A percentile compares a stretch with the other conserved stretches of the same genome.
Evolutionary conservation across 2,888 invertebrate genomes (phyloP).

Genomic region (Thymelicus lineola): DNA sequence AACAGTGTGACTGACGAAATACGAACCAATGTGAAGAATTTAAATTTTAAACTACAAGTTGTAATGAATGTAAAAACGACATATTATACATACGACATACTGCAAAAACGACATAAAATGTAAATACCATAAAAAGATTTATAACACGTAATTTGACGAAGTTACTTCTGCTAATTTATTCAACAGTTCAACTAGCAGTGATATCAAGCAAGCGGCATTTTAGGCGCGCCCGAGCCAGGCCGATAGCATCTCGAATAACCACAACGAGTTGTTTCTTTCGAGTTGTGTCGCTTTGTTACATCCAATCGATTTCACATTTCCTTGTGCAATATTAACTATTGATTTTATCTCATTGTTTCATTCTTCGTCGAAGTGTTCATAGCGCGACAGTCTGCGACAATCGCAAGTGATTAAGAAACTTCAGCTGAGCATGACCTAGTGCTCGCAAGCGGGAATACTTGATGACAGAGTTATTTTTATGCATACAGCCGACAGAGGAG

Average conservation of each 20-base stretch:
- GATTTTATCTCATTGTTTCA: slow-evolving; percentile 7
- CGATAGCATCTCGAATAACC: slow-evolving; percentile 1
- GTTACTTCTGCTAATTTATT: neutral
- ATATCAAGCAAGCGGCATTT: neutral
- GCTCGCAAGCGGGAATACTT: too few species aligned
- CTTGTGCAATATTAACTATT: neutral
- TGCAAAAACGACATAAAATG: neutral
- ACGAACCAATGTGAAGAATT: too few species aligned
- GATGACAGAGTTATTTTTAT: too few species aligned
- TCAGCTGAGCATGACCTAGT: neutral
- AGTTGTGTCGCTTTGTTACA: slow-evolving; percentile 4
- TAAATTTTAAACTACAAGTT: too few species aligned
- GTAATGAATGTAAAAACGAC: too few species aligned
- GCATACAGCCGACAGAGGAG: too few species aligned
- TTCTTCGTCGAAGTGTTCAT: neutral
- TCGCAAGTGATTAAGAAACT: neutral
- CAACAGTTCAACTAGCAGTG: neutral
- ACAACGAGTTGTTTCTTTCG: slow-evolving; percentile 4
- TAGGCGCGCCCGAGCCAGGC: neutral
- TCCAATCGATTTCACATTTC: neutral
- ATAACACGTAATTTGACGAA: neutral
- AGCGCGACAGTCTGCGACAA: neutral
- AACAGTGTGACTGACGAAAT: too few species aligned
- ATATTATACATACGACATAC: too few species aligned
- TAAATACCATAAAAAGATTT: neutral